Evolutionary conservation across 2,888 invertebrate species (phyloP), one percentile per base, ranked within the genome.

Genomic region (Plusia festucae): DNA sequence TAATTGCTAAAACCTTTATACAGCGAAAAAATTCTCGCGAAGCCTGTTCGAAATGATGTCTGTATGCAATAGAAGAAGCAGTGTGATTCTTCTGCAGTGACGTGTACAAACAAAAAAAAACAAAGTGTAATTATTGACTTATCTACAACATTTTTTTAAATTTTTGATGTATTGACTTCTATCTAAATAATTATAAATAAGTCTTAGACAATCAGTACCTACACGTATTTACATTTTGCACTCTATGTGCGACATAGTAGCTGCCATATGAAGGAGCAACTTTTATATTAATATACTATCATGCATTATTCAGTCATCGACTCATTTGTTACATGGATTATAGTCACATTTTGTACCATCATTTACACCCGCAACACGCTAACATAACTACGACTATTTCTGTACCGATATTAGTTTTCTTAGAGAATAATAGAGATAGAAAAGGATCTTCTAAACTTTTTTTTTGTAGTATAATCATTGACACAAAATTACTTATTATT

Each of bases 281-380:
- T 60, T 81, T 65, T 60, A 59, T 82, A 78, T n/a, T 40, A 76
- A 73, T 77, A 75, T 57, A 65, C 60, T 81, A 79, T 79, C 81
- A 84, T 87, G 82, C 82, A 85, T 85, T 67, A 84, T 82, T 87
- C 87, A 89, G 84, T 88, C 87, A 87, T 89, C 86, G 86, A 87
- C 76, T 86, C 84, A 84, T 83, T 85, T 79, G 82, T 72, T 82
- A 77, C 81, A 84, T 80, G 83, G 83, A 86, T 91, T 94, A 93
- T 93, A 93, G 93, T 93, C 93, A 91, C 88, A 84, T 88, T 94
- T 94, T 93, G 93, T 94, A 94, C 94, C 90, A 88, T 91, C 85
- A 90, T 88, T 92, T 89, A 86, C 69, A 79, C 83, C 63, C 56
- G 46, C 63, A 49, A 55, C 75, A 76, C 65, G n/a, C 73, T 79